Evolutionary conservation across 2,113 vertebrate genomes (phyloP), one percentile per base, ranked within the genome.

Genomic region (Trachemys scripta): DNA sequence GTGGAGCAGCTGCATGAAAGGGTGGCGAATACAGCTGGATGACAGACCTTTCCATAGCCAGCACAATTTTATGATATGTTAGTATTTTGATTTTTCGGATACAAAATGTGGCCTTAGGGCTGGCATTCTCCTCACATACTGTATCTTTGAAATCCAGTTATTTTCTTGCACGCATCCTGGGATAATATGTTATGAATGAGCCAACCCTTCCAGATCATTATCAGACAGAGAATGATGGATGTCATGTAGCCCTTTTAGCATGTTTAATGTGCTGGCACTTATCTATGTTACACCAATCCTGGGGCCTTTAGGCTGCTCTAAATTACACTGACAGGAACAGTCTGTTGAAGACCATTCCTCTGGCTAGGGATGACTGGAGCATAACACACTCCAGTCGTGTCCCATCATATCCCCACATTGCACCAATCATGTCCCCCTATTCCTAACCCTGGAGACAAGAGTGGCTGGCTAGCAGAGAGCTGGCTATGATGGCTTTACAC

Each of bases 331-430:
- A 62, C 11, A 92, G 42, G 42, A 75, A 87, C 91, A 91, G 22
- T 42, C 3, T 62, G 80, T 88, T 92, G 35, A 94, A 87, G n/a
- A 95, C 85, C 42, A 87, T 51, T 59, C 82, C 31, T 10, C 42
- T 0, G 4, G 93, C 80, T 13, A 87, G 65, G 11, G 95, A 92
- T 96, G 95, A 97, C 93, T 97, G 90, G 94, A 95, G 96, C 95
- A 92, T 72, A 81, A 96, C 94, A 97, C 93, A 85, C 59, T 89
- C 72, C 87, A 90, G 87, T 85, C 78, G 72, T 56, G 53, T 82
- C 50, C 95, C 51, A 95, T 89, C 96, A 95, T 91, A 95, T 88
- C 85, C 62, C 89, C 89, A 80, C 87, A 45, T 59, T 86, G 62
- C 57, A 62, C 82, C 38, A 38, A 97, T 82, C 35, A 56, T 7